Base-by-base conservation (phyloP, 2,888 invertebrate genomes). In the Rhagophthalmus giganteus region DNA sequence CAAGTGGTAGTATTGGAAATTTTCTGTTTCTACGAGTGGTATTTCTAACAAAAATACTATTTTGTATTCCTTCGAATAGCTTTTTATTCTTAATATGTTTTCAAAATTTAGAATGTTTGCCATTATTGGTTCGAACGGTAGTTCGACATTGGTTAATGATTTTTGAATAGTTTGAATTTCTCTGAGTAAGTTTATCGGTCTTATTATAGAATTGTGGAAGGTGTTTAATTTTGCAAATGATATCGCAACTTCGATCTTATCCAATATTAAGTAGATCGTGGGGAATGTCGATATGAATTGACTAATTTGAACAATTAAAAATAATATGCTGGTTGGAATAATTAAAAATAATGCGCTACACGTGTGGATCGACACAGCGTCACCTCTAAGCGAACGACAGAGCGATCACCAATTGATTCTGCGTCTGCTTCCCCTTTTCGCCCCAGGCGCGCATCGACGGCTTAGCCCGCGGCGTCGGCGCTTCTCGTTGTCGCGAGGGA, bases 211-310 rank as follows among this genome's bases (percentile, higher is more conserved):
- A 51, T 51, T 54, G 28, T 52, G 46, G 27, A 42, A 45, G 1
- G 41, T 48, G 37, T 55, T 55, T 42, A 48, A 31, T 53, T 55
- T 49, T 26, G 52, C 30, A 49, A 55, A 54, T 20, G 41, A 40
- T 26, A 52, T 47, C 10, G 47, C 47, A 30, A 44, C 20, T 55
- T 54, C 55, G 16, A 46, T 33, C 30, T 49, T 55, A 27, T 55
- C 48, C 32, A 49, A 42, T 3, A 37, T 27, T 37, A 49, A 48
- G 26, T 40, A 53, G 9, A 55, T 55, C 30, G 30, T 48, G 41
- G 54, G 37, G 28, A 33, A 54, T 4, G 14, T 7, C 32, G 48
- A 28, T 3, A 6, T 28, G 6, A 44, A 11, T 39, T 44, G 44
- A 9, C n/a, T 13, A n/a, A n/a, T n/a, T n/a, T n/a, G n/a, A n/a